Evolutionary conservation across 2,113 vertebrate species (phyloP).

Genomic region (Amia ocellicauda): DNA sequence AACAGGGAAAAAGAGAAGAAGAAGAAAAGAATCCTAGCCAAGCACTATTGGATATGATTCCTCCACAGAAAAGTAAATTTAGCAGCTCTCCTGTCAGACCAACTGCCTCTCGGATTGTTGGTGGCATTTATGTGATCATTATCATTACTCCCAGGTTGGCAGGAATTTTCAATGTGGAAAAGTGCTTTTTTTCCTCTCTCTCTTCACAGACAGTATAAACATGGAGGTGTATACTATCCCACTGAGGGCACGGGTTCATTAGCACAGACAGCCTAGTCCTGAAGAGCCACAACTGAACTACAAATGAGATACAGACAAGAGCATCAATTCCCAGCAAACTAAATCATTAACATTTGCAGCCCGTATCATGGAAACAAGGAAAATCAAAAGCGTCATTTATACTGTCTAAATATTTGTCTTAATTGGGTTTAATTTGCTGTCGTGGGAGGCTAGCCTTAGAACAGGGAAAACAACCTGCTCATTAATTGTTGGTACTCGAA

Average conservation of each 20-base stretch:
- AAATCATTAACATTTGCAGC: constrained; percentile 78
- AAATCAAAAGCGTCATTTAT: constrained; percentile 75
- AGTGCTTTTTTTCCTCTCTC: constrained; percentile 54
- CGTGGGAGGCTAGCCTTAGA: constrained; percentile 64
- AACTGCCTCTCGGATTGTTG: constrained; percentile 68
- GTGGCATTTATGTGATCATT: constrained; percentile 69
- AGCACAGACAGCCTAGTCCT: constrained; percentile 66
- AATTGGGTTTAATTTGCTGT: constrained; percentile 80
- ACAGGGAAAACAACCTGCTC: constrained; percentile 58
- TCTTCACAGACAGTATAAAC: constrained; percentile 56
- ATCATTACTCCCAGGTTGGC: constrained; percentile 58
- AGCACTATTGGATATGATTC: neutral
- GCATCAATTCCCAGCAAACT: constrained; percentile 71
- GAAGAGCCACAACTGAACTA: constrained; percentile 66
- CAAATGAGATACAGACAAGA: constrained; percentile 75
- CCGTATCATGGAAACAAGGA: constrained; percentile 67
- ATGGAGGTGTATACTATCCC: constrained; percentile 64
- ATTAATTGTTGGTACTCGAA: constrained; percentile 55
- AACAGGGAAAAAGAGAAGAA: neutral
- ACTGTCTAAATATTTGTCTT: constrained; percentile 76
- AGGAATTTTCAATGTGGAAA: constrained; percentile 50
- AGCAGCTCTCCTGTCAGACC: constrained; percentile 54
- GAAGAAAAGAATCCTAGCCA: neutral
- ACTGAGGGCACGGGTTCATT: constrained; percentile 67
- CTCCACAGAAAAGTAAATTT: neutral